Evolutionary conservation across 2,113 vertebrate species (phyloP).

Genomic region (Mesembrinibis cayennensis): DNA sequence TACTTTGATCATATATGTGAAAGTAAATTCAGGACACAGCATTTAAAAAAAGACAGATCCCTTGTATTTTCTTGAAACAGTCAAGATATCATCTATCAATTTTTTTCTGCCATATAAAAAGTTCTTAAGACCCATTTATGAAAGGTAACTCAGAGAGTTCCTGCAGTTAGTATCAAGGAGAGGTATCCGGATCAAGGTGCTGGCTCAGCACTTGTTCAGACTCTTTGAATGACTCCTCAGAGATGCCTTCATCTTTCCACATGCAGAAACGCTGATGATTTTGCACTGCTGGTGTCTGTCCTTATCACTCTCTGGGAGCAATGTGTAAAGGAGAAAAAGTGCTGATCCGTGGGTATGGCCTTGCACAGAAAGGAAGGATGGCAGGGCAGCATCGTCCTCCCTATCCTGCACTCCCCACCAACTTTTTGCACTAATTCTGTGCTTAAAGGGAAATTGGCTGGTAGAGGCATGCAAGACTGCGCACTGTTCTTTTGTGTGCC

Average conservation of each 20-base stretch:
- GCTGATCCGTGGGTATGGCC: not conserved
- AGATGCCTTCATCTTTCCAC: not conserved
- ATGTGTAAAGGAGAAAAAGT: not conserved
- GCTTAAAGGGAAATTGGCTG: not conserved
- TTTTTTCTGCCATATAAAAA: not conserved
- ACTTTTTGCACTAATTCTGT: not conserved
- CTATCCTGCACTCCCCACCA: not conserved
- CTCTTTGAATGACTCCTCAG: conserved; percentile 6
- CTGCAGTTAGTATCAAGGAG: not conserved
- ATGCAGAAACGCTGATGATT: not conserved
- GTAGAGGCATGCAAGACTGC: not conserved
- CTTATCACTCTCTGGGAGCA: not conserved
- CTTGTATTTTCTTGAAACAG: not conserved
- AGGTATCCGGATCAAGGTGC: not conserved
- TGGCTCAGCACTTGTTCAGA: not conserved
- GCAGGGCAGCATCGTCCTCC: not conserved
- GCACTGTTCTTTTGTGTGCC: accelerated
- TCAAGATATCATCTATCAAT: not conserved
- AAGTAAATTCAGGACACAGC: not conserved
- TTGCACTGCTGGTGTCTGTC: not conserved
- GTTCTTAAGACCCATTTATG: not conserved
- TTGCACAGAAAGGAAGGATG: not conserved
- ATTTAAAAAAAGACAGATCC: not conserved
- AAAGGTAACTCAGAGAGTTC: not conserved
- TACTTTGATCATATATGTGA: not conserved